Evolutionary conservation across 2,888 invertebrate species (phyloP).

Genomic region (Lamproptera curius): DNA sequence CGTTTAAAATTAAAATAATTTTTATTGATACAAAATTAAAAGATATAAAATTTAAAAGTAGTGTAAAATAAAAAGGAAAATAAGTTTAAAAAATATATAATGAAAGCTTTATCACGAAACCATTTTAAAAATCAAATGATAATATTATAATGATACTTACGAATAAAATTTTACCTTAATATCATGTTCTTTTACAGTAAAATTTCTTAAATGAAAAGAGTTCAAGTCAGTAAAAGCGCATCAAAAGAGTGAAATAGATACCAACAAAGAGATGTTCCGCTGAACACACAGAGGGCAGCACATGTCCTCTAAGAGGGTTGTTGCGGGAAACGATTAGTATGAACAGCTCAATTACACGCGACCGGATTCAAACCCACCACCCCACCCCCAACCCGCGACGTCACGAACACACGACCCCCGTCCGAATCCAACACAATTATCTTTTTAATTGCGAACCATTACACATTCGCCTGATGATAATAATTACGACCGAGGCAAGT

Average conservation of each 20-base stretch:
- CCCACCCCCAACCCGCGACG: constrained; percentile 1
- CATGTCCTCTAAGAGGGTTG: constrained; percentile 9
- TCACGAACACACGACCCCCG: constrained; percentile 16
- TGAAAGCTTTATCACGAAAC: too few species aligned
- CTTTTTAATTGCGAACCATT: constrained; percentile 24
- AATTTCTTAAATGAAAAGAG: too few species aligned
- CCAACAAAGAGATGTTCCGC: not conserved
- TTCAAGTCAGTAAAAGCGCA: too few species aligned
- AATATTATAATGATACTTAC: too few species aligned
- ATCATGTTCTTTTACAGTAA: too few species aligned
- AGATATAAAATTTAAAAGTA: too few species aligned
- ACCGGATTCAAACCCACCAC: constrained; percentile 20
- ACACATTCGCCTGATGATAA: constrained; percentile 38
- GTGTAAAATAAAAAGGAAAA: too few species aligned
- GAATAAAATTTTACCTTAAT: too few species aligned
- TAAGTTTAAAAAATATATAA: too few species aligned
- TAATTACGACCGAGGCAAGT: constrained; percentile 9
- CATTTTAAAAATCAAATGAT: too few species aligned
- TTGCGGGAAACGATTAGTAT: constrained; percentile 25
- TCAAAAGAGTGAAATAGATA: not conserved
- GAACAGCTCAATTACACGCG: constrained; percentile 27
- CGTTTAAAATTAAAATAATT: too few species aligned
- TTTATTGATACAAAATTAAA: too few species aligned
- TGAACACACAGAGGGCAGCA: not conserved
- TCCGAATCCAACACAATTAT: constrained; percentile 20